A percentile compares a stretch with the other conserved stretches of the same genome.
Conservation (phyloP, 2,797 vertebrate species). For the Syngnathus rostellatus region DNA sequence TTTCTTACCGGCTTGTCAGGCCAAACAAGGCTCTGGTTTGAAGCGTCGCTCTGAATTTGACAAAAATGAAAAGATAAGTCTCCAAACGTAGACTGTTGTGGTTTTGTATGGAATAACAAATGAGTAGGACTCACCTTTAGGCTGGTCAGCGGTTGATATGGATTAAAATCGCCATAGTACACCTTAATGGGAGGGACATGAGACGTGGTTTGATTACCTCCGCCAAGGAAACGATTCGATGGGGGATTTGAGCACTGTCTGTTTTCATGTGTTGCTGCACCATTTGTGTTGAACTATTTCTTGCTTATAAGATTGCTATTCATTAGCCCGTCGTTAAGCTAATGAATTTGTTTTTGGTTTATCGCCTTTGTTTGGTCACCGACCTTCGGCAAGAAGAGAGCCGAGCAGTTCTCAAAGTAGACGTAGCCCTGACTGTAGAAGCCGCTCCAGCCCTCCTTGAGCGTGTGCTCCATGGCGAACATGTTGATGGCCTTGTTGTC, state of each 20-base stretch:
- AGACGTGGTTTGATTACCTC: too few relatives aligned
- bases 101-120: not conserved
- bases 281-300: too few relatives aligned
- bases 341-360: too few relatives aligned
- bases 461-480: conserved; percentile 65
- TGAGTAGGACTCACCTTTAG: conserved; percentile 47
- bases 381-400: conserved; percentile 80
- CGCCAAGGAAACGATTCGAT: not conserved
- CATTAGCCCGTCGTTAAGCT: too few relatives aligned
- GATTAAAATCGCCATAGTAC: conserved; percentile 75
- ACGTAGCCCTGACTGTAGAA: conserved; percentile 71
- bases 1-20: conserved; percentile 63
- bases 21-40: conserved; percentile 57
- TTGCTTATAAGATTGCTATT: too few relatives aligned
- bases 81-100: not conserved
- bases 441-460: conserved; percentile 68
- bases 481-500: conserved; percentile 61
- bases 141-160: conserved; percentile 71
- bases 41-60: conserved; percentile 43
- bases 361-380: conserved; percentile 6
- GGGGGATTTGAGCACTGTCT: not conserved
- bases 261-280: not conserved
- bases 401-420: conserved; percentile 76
- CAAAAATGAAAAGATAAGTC: not conserved
- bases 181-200: conserved; percentile 42